Evolutionary conservation across 2,888 invertebrate genomes (phyloP).

Genomic region (Cryptocheilus praepositus): DNA sequence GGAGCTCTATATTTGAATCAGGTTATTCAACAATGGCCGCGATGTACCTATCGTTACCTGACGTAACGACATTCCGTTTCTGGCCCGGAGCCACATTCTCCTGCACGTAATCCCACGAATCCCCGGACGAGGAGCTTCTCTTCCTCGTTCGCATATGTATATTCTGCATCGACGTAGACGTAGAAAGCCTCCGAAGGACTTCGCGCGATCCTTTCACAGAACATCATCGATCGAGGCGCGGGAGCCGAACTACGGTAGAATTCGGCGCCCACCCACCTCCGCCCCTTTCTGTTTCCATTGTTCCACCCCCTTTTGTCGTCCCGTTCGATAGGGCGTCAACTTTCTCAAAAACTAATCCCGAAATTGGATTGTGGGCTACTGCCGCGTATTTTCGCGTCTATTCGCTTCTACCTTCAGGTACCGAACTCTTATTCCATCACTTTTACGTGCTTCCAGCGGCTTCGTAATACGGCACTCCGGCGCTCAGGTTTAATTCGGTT

Average conservation of each 20-base stretch:
- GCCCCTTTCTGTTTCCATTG: background rate
- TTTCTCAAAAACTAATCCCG: too few relatives aligned
- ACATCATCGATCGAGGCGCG: conserved; percentile 32
- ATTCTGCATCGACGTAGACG: conserved; percentile 25
- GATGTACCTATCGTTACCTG: conserved; percentile 56
- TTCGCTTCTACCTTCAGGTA: too few relatives aligned
- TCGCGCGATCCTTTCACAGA: conserved; percentile 25
- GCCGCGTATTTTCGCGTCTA: too few relatives aligned
- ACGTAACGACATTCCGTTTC: conserved; percentile 56
- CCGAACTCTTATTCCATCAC: too few relatives aligned
- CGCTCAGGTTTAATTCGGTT: too few relatives aligned
- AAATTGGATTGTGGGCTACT: too few relatives aligned
- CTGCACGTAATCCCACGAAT: conserved; percentile 57
- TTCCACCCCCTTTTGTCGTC: background rate
- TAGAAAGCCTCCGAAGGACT: conserved; percentile 23
- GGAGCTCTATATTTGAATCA: conserved; percentile 37
- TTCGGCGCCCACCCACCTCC: background rate
- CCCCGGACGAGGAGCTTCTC: conserved; percentile 39
- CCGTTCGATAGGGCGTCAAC: background rate
- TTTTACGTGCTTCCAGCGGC: too few relatives aligned
- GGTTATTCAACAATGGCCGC: conserved; percentile 52
- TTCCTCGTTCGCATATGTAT: conserved; percentile 34
- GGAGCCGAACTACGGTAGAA: conserved; percentile 19
- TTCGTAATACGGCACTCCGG: too few relatives aligned
- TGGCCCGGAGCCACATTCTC: conserved; percentile 65